Evolutionary conservation across 2,113 vertebrate genomes (phyloP).

Genomic region (Saccopteryx leptura): DNA sequence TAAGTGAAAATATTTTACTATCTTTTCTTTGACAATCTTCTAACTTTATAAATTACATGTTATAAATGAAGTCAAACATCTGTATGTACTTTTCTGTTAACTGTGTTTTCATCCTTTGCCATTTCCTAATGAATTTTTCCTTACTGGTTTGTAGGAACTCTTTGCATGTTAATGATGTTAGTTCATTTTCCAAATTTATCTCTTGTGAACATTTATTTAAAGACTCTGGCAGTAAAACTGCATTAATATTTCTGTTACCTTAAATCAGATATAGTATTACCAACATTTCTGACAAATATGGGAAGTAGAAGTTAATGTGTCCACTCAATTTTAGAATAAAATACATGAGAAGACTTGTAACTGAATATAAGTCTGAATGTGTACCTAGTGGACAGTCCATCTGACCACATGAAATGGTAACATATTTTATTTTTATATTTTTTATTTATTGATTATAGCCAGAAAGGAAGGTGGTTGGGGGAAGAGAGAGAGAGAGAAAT

Average conservation of each 20-base stretch:
- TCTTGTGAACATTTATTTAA: slow-evolving; percentile 29
- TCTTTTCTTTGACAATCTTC: slow-evolving; percentile 11
- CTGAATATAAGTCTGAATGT: background rate
- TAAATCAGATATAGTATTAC: slow-evolving; percentile 19
- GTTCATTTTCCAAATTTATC: background rate
- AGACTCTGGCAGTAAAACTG: background rate
- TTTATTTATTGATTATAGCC: too few species aligned
- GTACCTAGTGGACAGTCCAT: background rate
- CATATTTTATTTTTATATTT: too few species aligned
- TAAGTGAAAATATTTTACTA: background rate
- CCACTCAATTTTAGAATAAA: background rate
- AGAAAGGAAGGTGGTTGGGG: too few species aligned
- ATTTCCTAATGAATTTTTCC: background rate
- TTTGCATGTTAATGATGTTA: background rate
- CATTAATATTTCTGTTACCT: slow-evolving; percentile 17
- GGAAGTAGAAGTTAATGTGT: background rate
- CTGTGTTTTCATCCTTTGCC: background rate
- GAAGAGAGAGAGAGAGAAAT: too few species aligned
- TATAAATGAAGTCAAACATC: background rate
- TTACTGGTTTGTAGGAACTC: background rate
- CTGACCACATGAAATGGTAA: background rate
- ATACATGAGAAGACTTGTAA: background rate
- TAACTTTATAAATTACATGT: background rate
- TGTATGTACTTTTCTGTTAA: background rate
- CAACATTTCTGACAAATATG: background rate